Conservation (phyloP, 2,888 invertebrate genomes). For the Brenthis ino region DNA sequence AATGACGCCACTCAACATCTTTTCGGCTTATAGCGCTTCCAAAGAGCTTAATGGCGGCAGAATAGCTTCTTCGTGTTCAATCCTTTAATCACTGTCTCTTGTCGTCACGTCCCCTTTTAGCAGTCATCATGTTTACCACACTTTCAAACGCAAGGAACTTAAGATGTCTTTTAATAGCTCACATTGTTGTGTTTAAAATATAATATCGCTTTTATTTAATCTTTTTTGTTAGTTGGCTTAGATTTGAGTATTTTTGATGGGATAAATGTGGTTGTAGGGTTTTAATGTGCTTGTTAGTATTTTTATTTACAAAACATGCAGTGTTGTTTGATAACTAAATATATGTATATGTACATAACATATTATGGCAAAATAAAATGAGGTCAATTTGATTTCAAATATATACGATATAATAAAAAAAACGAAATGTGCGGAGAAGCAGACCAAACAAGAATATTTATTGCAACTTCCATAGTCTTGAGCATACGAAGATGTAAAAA, state of each 20-base stretch:
- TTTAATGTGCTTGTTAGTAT: too few species aligned
- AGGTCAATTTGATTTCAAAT: too few species aligned
- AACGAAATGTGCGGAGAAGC: too few species aligned
- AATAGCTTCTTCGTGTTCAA: slow-evolving; percentile 34
- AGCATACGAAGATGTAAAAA: too few species aligned
- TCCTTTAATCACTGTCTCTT: slow-evolving; percentile 40
- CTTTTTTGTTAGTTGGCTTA: background rate
- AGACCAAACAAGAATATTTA: too few species aligned
- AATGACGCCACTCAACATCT: slow-evolving; percentile 28
- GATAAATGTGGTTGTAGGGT: background rate
- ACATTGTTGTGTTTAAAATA: slow-evolving; percentile 2
- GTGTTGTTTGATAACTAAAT: too few species aligned
- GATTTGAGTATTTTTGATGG: background rate
- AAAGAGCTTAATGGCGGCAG: slow-evolving; percentile 36
- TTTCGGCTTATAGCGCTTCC: slow-evolving; percentile 31
- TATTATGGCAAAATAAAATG: too few species aligned
- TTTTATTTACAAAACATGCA: too few species aligned
- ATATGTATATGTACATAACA: too few species aligned
- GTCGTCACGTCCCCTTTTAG: slow-evolving; percentile 28
- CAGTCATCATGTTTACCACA: slow-evolving; percentile 7
- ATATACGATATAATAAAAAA: too few species aligned
- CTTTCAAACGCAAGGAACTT: slow-evolving; percentile 19
- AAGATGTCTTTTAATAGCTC: slow-evolving; percentile 5
- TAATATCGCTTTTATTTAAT: slow-evolving; percentile 1
- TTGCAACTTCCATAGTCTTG: too few species aligned